A percentile compares a stretch with the other conserved stretches of the same genome.
Evolutionary conservation across 1,140 invertebrate species (phyloP).

Genomic region (Magallana angulata): DNA sequence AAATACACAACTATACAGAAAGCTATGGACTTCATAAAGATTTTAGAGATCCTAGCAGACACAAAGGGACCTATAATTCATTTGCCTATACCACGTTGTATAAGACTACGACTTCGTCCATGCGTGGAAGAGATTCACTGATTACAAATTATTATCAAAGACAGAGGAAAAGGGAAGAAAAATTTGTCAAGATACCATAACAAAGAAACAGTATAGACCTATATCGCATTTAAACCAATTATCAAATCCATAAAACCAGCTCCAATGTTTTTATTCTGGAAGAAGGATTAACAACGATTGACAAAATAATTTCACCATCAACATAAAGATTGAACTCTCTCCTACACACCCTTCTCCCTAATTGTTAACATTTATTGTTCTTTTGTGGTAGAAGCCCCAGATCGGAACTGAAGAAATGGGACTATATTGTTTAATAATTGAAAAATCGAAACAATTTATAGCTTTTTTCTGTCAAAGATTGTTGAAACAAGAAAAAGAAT

Average conservation of each 20-base stretch:
- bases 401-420: slow-evolving; percentile 19
- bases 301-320: background rate
- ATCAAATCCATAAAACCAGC: slow-evolving; percentile 20
- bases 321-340: background rate
- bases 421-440: slow-evolving; percentile 23
- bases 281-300: background rate
- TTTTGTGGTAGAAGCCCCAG: slow-evolving; percentile 2
- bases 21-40: too few species aligned
- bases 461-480: background rate
- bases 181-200: too few species aligned
- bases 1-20: too few species aligned
- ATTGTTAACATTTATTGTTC: background rate
- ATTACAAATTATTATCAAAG: too few species aligned
- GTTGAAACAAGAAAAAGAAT: background rate
- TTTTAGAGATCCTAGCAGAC: too few species aligned
- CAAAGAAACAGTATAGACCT: background rate
- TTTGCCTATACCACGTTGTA: too few species aligned
- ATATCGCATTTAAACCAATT: background rate
- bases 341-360: background rate
- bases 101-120: too few species aligned
- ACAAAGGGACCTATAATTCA: too few species aligned
- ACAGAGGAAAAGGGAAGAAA: too few species aligned
- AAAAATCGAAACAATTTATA: slow-evolving; percentile 29
- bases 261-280: background rate
- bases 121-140: too few species aligned